Conservation (phyloP, 2,113 vertebrate species). For the Phrynocephalus versicolor region DNA sequence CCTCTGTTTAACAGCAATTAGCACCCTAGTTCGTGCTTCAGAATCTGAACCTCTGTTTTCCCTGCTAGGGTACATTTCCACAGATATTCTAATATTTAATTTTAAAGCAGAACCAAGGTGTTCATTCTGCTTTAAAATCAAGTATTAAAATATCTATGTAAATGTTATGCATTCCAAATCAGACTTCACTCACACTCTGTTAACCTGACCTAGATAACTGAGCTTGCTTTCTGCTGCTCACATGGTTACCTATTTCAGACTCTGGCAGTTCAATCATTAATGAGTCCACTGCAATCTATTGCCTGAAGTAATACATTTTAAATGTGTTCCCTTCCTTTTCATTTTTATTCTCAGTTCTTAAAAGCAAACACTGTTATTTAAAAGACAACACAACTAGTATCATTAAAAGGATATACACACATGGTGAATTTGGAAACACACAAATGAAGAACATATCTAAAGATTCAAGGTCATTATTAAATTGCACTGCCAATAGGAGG, state of each 20-base stretch:
- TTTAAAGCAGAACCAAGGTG: background rate
- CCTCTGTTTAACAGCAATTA: background rate
- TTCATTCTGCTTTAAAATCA: too few relatives aligned
- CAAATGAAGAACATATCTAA: background rate
- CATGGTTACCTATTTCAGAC: background rate
- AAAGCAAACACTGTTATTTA: background rate
- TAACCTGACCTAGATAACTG: slow-evolving; percentile 35
- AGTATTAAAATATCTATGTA: too few relatives aligned
- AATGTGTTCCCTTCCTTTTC: slow-evolving; percentile 1
- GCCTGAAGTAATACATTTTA: background rate
- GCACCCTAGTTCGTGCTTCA: too few relatives aligned
- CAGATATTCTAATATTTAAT: background rate
- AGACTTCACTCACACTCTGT: background rate
- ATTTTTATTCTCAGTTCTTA: background rate
- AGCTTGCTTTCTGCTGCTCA: slow-evolving; percentile 4
- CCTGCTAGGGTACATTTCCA: background rate
- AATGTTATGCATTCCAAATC: background rate
- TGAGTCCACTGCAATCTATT: slow-evolving; percentile 2
- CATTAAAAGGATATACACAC: background rate
- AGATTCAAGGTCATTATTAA: background rate
- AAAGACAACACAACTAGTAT: background rate
- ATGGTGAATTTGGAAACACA: background rate
- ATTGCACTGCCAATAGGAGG: background rate
- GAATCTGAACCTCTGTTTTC: background rate
- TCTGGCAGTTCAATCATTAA: slow-evolving; percentile 1